Evolutionary conservation across 2,113 vertebrate genomes (phyloP).

Genomic region (Prinia subflava): DNA sequence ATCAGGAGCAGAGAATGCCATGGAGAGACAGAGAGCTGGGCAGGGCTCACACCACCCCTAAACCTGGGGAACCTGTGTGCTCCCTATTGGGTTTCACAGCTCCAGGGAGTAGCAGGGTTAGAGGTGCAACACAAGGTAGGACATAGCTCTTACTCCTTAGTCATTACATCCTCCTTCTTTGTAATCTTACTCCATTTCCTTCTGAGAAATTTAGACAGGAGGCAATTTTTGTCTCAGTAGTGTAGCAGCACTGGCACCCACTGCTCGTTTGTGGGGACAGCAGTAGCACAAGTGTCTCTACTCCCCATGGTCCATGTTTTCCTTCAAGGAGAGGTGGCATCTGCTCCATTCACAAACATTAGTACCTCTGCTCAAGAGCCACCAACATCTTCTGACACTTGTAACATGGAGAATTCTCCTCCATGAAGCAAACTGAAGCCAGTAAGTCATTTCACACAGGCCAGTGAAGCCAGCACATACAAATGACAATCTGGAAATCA

Average conservation of each 20-base stretch:
- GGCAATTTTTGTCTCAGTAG: neutral
- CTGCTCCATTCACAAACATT: neutral
- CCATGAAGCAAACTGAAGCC: neutral
- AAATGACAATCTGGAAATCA: neutral
- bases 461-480: neutral
- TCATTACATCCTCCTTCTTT: neutral
- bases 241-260: neutral
- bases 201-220: neutral
- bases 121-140: neutral
- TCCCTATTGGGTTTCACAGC: neutral
- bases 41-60: neutral
- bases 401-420: neutral
- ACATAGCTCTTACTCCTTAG: neutral
- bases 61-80: neutral
- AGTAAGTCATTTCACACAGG: neutral
- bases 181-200: neutral
- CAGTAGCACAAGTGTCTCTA: neutral
- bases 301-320: neutral
- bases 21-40: fast-evolving
- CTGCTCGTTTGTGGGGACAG: no score
- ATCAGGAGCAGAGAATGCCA: fast-evolving
- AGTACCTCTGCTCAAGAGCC: neutral
- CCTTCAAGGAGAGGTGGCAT: neutral
- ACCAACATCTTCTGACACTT: neutral
- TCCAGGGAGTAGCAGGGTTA: neutral